Percentiles rank a stretch among this genome's conserved stretches.
phyloP scores from a whole-genome alignment of 2,113 vertebrate genomes.

The Pseudonaja textilis region DNA sequence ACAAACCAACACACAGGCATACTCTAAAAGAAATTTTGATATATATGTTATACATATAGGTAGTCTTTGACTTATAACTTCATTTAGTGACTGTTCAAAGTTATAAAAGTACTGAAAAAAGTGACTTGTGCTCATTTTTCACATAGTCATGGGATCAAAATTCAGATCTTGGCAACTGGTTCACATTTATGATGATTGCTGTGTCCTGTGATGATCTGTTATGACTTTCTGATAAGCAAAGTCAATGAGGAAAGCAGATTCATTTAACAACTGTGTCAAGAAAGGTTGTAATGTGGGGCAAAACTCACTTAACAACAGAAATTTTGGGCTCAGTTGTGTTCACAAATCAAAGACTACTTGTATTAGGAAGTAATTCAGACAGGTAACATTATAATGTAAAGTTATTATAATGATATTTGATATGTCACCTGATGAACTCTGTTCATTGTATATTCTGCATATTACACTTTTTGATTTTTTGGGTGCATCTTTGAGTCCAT shows the following conservation, averaged over 20 bases:
- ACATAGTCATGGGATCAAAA: background rate
- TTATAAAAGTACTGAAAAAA: background rate
- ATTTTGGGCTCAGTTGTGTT: background rate
- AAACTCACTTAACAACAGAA: background rate
- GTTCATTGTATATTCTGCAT: background rate
- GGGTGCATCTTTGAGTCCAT: background rate
- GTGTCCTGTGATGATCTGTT: background rate
- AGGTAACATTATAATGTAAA: background rate
- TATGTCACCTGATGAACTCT: background rate
- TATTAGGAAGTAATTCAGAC: background rate
- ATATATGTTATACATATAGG: background rate
- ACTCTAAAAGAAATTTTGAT: background rate
- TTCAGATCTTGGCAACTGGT: background rate
- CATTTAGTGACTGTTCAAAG: background rate
- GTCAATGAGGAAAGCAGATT: background rate
- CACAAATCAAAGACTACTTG: background rate
- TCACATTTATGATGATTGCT: background rate
- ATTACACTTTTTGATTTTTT: background rate
- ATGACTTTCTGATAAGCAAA: background rate
- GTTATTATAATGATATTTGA: no score
- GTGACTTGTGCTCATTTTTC: background rate
- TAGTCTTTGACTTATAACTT: background rate
- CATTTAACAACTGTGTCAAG: background rate
- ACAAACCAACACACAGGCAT: background rate
- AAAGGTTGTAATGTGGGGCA: no score